Base-by-base conservation (phyloP, 2,888 invertebrate species). In the Antitype chi region DNA sequence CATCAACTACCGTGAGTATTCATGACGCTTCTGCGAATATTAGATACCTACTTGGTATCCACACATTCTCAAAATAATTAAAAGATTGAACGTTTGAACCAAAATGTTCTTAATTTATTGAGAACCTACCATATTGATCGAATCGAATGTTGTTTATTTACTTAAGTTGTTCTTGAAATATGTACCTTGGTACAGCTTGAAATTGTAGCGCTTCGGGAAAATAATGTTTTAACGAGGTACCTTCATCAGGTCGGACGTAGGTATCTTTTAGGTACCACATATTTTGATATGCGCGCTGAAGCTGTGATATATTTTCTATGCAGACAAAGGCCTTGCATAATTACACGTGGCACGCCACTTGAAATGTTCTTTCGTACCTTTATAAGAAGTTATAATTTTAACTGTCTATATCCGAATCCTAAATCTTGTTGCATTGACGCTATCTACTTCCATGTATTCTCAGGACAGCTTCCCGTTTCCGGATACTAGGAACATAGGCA, bases 381-480 rank as follows among this genome's bases (percentile, higher is more conserved):
- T 8, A 0, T 13, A 69, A n/a, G 23, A 70, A 49, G 9, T 71
- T 68, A 49, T 32, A 9, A 74, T n/a, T 76, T 32, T 17, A n/a
- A 57, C 20, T 7, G 43, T 28, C n/a, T n/a, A 23, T 23, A 13
- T 20, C 13, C 17, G 25, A 28, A 63, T 53, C 9, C 13, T 32
- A 57, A 28, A 23, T 52, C 17, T 43, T 28, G 5, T 43, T 74
- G 13, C n/a, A 49, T 5, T 13, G 2, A 47, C 32, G 15, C 8
- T 20, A 62, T n/a, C n/a, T 66, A 28, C 28, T 25, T 74, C 53
- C 28, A 47, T 70, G 38, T 70, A 62, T 81, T 81, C 78, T 13
- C 83, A 95, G 94, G 93, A 94, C n/a, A 93, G 90, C 80, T 93
- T 91, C 77, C 83, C 88, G 7, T 88, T 91, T n/a, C 74, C 91